phyloP scores from a whole-genome alignment of 2,797 vertebrate genomes.

The Epinephelus awoara region DNA sequence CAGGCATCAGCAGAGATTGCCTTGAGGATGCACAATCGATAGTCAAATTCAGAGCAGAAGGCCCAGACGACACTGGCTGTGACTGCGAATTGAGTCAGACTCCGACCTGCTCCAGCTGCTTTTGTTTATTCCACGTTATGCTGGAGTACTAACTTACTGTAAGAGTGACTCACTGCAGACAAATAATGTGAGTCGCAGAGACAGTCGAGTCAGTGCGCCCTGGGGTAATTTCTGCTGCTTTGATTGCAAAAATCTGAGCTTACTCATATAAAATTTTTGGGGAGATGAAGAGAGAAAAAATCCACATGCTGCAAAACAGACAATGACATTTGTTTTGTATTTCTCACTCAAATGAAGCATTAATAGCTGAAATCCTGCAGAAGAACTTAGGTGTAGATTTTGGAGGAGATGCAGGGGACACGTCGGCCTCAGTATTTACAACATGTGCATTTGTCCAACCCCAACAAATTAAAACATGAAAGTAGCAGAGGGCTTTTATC shows the following conservation, averaged over 20 bases:
- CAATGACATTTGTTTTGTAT: slow-evolving; percentile 6
- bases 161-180: slow-evolving; percentile 42
- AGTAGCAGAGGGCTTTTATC: no score
- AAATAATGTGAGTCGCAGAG: slow-evolving; percentile 28
- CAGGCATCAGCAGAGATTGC: slow-evolving; percentile 57
- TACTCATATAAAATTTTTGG: slow-evolving; percentile 23
- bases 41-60: slow-evolving; percentile 46
- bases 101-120: slow-evolving; percentile 30
- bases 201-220: slow-evolving; percentile 18
- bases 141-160: slow-evolving; percentile 18
- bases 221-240: slow-evolving; percentile 32
- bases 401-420: no score
- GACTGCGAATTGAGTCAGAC: slow-evolving; percentile 45
- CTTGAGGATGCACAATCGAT: slow-evolving; percentile 57
- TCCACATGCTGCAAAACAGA: slow-evolving; percentile 14
- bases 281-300: not conserved
- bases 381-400: no score
- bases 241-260: slow-evolving; percentile 48
- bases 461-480: no score
- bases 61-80: not conserved
- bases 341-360: not conserved
- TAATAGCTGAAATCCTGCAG: not conserved
- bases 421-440: no score
- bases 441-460: no score
- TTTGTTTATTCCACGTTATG: slow-evolving; percentile 36